phyloP scores from a whole-genome alignment of 2,113 vertebrate genomes.

The Pollachius pollachius region DNA sequence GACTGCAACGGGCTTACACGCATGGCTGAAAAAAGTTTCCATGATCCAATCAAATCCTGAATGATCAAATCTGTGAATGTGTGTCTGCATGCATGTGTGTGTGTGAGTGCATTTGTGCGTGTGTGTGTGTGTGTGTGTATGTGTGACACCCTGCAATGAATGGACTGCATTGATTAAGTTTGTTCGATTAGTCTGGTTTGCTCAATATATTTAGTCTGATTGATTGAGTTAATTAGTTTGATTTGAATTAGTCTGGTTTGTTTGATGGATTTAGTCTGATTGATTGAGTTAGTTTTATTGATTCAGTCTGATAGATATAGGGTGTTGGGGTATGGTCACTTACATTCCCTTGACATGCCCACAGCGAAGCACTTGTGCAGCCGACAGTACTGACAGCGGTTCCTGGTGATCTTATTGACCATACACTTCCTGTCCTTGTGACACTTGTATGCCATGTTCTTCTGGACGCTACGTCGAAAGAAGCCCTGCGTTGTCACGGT shows the following conservation, averaged over 20 bases:
- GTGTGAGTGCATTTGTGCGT: too few species aligned
- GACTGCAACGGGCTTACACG: too few species aligned
- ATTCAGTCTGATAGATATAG: not conserved
- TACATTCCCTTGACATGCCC: constrained; percentile 98
- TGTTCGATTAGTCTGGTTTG: not conserved
- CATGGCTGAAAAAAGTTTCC: too few species aligned
- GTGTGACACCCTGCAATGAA: too few species aligned
- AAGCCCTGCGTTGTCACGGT: constrained; percentile 78
- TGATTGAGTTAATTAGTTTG: not conserved
- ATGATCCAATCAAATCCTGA: too few species aligned
- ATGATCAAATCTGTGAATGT: too few species aligned
- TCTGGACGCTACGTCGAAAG: constrained; percentile 96
- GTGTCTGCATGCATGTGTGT: too few species aligned
- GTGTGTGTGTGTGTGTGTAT: too few species aligned
- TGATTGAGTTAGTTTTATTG: not conserved
- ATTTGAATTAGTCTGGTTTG: not conserved
- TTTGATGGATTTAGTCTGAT: not conserved
- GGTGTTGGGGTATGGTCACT: constrained; percentile 52
- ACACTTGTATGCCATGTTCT: constrained; percentile 97
- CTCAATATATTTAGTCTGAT: not conserved
- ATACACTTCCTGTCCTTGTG: constrained; percentile 95
- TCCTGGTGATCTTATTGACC: constrained; percentile 97
- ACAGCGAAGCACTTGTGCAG: constrained; percentile 93
- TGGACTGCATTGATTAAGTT: too few species aligned
- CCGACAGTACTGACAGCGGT: constrained; percentile 95